Evolutionary conservation across 2,113 vertebrate species (phyloP).

Genomic region (Heterotis niloticus): DNA sequence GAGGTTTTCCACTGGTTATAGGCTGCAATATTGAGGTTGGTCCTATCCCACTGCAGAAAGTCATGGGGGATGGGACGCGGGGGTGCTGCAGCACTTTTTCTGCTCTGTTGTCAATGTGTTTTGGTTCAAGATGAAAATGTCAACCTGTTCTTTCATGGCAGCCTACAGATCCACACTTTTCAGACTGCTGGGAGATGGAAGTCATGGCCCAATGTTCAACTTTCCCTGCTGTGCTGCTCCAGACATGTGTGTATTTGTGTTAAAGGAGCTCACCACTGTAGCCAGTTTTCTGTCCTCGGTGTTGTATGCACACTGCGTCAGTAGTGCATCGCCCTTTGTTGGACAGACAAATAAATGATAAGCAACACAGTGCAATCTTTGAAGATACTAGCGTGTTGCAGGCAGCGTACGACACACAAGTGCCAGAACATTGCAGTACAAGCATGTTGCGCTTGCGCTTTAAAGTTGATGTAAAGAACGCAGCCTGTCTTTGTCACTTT

Average conservation of each 20-base stretch:
- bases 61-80: neutral
- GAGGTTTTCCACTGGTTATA: neutral
- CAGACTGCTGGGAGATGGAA: neutral
- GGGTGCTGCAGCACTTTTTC: neutral
- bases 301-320: constrained; percentile 86
- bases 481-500: constrained; percentile 9
- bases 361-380: neutral
- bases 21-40: neutral
- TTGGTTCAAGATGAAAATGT: neutral
- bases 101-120: neutral
- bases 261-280: constrained; percentile 76
- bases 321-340: constrained; percentile 79
- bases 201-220: neutral
- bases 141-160: neutral
- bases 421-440: neutral
- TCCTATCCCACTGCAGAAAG: neutral
- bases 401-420: neutral
- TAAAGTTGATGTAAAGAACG: constrained; percentile 36
- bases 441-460: neutral
- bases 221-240: neutral
- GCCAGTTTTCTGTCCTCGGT: constrained; percentile 69
- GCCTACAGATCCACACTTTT: neutral
- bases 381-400: neutral
- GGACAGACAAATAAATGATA: constrained; percentile 33
- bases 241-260: neutral